Conservation (phyloP, 2,113 vertebrate genomes). For the Nettapus auritus region DNA sequence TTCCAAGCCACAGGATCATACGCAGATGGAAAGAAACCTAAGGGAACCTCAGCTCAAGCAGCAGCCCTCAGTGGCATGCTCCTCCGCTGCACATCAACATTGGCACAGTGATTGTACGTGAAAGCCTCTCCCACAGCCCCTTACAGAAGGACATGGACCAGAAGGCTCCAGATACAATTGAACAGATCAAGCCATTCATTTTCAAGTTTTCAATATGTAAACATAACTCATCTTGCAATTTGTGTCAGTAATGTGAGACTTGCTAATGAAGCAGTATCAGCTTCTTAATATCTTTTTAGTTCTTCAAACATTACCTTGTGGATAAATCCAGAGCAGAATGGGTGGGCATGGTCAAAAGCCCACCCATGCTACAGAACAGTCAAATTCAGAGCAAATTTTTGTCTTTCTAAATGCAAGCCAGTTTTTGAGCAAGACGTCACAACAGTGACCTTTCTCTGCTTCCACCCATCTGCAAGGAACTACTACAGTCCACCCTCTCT, state of each 20-base stretch:
- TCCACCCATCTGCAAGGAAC: not conserved
- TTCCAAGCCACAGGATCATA: not conserved
- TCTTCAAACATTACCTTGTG: not conserved
- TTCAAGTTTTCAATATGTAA: not conserved
- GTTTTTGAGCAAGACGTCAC: not conserved
- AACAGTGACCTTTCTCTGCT: not conserved
- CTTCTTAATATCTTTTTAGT: not conserved
- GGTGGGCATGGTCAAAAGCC: not conserved
- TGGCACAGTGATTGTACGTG: accelerated
- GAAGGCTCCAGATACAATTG: not conserved
- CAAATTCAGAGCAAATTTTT: not conserved
- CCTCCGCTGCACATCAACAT: not conserved
- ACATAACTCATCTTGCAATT: not conserved
- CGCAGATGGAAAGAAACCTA: not conserved
- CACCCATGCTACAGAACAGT: not conserved
- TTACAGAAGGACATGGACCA: not conserved
- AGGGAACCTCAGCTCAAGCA: not conserved
- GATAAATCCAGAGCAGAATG: not conserved
- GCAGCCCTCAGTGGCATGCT: not conserved
- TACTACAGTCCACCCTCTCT: not conserved
- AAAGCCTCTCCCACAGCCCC: not conserved
- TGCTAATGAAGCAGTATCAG: not conserved
- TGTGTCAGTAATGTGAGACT: not conserved
- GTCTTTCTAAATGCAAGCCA: not conserved
- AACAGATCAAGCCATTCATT: not conserved